Conservation (phyloP, 2,888 invertebrate species). For the Amorpha juglandis region DNA sequence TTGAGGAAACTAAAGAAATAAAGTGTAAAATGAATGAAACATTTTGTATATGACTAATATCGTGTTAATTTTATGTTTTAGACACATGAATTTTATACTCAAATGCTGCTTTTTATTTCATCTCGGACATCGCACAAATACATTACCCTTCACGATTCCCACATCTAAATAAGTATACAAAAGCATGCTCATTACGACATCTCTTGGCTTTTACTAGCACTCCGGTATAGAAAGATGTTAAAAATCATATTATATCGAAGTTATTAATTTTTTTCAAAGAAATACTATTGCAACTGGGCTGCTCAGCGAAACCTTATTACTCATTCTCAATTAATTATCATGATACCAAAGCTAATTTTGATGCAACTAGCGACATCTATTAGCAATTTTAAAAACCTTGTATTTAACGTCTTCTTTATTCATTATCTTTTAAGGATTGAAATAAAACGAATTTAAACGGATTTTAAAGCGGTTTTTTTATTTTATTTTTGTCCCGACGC, state of each 20-base stretch:
- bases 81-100: too few relatives aligned
- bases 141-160: background rate
- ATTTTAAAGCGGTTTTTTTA: too few relatives aligned
- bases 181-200: background rate
- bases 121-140: too few relatives aligned
- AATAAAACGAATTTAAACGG: too few relatives aligned
- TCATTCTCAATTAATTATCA: background rate
- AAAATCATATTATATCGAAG: too few relatives aligned
- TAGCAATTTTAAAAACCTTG: background rate
- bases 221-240: background rate
- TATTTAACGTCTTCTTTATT: background rate
- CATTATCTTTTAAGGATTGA: background rate
- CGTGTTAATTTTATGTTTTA: background rate
- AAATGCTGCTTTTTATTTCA: too few relatives aligned
- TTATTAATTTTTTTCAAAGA: too few relatives aligned
- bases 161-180: too few relatives aligned
- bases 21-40: background rate
- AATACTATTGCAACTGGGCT: too few relatives aligned
- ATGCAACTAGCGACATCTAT: conserved; percentile 1
- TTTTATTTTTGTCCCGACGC: too few relatives aligned
- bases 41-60: background rate
- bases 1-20: background rate
- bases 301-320: too few relatives aligned
- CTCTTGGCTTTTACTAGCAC: background rate
- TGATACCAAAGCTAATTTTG: background rate